phyloP scores from a whole-genome alignment of 2,113 vertebrate species.

The Eonycteris spelaea region DNA sequence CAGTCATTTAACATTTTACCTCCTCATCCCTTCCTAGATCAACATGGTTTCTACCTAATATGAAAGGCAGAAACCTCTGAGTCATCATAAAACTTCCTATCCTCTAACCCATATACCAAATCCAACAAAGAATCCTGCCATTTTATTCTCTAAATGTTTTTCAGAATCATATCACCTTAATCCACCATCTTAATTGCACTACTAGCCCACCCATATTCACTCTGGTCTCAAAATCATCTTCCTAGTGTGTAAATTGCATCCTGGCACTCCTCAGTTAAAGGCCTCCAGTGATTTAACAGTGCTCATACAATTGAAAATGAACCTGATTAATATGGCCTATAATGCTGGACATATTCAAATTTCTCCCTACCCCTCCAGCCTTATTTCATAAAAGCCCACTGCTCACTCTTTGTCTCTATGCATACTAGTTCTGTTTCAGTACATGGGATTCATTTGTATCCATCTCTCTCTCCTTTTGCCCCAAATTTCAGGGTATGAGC shows the following conservation, averaged over 20 bases:
- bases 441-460: not conserved
- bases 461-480: not conserved
- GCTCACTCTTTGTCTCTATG: not conserved
- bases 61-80: not conserved
- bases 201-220: not conserved
- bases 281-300: not conserved
- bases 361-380: accelerated
- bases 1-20: not conserved
- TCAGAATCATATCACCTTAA: not conserved
- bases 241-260: not conserved
- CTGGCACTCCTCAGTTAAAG: not conserved
- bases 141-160: not conserved
- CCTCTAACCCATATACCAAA: not conserved
- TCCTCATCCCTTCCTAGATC: not conserved
- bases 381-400: not conserved
- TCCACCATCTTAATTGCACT: not conserved
- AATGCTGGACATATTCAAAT: not conserved
- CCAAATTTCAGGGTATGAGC: not conserved
- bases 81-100: not conserved
- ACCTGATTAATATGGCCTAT: not conserved
- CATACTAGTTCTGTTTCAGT: not conserved
- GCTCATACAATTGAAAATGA: not conserved
- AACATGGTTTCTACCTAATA: not conserved
- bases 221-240: not conserved
- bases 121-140: not conserved